These are phyloP conservation scores for Pyrochroa serraticornis DNA, from an alignment of 2,888 invertebrate species.

Conservation along the genomic window DNA sequence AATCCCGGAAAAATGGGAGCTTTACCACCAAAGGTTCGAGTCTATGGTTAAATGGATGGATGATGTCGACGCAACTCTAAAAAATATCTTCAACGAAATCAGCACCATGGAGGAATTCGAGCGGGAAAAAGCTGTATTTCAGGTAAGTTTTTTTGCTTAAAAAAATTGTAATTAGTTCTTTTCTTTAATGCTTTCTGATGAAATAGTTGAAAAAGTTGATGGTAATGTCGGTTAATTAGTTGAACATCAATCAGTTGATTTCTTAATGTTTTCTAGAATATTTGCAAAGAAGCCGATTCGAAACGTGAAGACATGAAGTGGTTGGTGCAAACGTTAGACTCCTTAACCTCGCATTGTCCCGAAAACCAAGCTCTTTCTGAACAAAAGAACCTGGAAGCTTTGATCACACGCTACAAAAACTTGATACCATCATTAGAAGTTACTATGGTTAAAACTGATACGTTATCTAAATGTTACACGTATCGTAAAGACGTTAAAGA, in stretches of 20 bases:
- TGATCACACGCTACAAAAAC: conserved; percentile 88
- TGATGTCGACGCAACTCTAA: conserved; percentile 81
- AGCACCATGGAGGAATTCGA: conserved; percentile 90
- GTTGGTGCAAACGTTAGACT: conserved; percentile 90
- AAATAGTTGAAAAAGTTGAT: conserved; percentile 61
- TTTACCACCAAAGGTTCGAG: conserved; percentile 79
- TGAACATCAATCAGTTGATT: neutral
- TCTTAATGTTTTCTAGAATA: conserved; percentile 64
- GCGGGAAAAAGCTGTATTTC: conserved; percentile 85
- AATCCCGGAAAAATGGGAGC: conserved; percentile 90
- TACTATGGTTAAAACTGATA: conserved; percentile 91
- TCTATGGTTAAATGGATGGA: conserved; percentile 93
- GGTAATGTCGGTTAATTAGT: conserved; percentile 53
- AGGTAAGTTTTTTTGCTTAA: conserved; percentile 64
- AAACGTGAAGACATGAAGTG: conserved; percentile 95
- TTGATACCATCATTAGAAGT: conserved; percentile 91
- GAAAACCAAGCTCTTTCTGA: conserved; percentile 81
- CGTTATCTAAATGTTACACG: conserved; percentile 90
- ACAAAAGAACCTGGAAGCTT: conserved; percentile 79
- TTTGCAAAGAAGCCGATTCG: conserved; percentile 88
- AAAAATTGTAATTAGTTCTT: neutral
- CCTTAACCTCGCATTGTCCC: conserved; percentile 80
- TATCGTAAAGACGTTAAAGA: conserved; percentile 89
- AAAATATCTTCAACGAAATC: conserved; percentile 83
- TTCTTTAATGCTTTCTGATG: conserved; percentile 30